phyloP scores from a whole-genome alignment of 2,113 vertebrate species.

The Neogale vison region DNA sequence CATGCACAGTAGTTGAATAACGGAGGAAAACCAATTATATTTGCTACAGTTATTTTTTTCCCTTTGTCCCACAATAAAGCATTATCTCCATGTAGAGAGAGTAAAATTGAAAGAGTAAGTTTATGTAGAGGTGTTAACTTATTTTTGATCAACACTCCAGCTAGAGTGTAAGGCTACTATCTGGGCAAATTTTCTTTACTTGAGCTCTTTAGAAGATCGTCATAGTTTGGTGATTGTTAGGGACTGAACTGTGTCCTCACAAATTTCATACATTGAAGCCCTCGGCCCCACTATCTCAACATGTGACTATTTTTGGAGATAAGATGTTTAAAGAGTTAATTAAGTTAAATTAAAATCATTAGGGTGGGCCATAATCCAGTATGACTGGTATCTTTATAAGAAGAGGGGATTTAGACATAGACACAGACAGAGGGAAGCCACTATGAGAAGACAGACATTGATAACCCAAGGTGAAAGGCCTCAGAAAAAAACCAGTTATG shows the following conservation, averaged over 20 bases:
- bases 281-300: not conserved
- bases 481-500: not conserved
- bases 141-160: not conserved
- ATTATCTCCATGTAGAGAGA: constrained; percentile 69
- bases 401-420: not conserved
- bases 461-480: not conserved
- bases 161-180: not conserved
- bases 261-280: not conserved
- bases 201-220: not conserved
- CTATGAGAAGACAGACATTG: not conserved
- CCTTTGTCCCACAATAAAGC: constrained; percentile 54
- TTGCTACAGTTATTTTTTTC: constrained; percentile 74
- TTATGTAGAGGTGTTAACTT: constrained; percentile 40
- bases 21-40: constrained; percentile 72
- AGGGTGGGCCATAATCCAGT: not conserved
- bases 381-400: not conserved
- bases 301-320: not conserved
- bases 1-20: constrained; percentile 76
- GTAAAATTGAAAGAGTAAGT: constrained; percentile 67
- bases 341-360: not conserved
- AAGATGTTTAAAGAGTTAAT: not conserved
- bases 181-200: not conserved
- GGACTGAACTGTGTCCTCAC: not conserved
- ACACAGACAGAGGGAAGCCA: not conserved
- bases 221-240: not conserved